Evolutionary conservation across 2,888 invertebrate species (phyloP), one percentile per base, ranked within the genome.

Genomic region (Plemyria rubiginata): DNA sequence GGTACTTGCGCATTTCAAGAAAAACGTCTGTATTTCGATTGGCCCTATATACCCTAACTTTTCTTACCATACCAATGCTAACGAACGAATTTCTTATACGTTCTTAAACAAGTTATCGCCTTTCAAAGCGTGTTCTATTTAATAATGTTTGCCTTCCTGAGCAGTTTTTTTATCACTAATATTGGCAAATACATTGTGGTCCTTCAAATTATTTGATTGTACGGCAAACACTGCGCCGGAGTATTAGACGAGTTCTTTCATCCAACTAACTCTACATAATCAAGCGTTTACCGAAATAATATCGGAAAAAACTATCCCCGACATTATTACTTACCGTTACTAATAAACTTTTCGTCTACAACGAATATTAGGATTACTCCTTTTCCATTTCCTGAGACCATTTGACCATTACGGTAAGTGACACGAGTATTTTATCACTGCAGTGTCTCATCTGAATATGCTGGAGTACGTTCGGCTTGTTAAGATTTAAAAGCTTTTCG

Each of bases 121-220:
- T 60, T 65, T 74, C 76, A 76, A 76, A 78, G 75, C 76, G 73
- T 73, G 66, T 61, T 66, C 40, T 41, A 62, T 62, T 66, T 36
- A 43, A 62, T 70, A 71, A 70, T 72, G 74, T 70, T 70, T 71
- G 76, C 74, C 74, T 51, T 50, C 57, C 59, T 75, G 76, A 78
- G 76, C 76, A 73, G 72, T 75, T 69, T 71, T 67, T 57, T 60
- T 78, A 80, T 76, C 77, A 76, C 72, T 71, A 88, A 84, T 81
- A 84, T 88, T 89, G 87, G 90, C 87, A 87, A 64, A 80, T 74
- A 76, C 74, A 79, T 74, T 73, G 76, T 89, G 85, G 88, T 89
- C 88, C 81, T 77, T 83, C 79, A 73, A 80, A 80, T 77, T 75
- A 75, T 74, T 66, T 77, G 75, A 5, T 64, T 72, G 70, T 70